Evolutionary conservation across 2,113 vertebrate species (phyloP), one percentile per base, ranked within the genome.

Genomic region (Furnarius figulus): DNA sequence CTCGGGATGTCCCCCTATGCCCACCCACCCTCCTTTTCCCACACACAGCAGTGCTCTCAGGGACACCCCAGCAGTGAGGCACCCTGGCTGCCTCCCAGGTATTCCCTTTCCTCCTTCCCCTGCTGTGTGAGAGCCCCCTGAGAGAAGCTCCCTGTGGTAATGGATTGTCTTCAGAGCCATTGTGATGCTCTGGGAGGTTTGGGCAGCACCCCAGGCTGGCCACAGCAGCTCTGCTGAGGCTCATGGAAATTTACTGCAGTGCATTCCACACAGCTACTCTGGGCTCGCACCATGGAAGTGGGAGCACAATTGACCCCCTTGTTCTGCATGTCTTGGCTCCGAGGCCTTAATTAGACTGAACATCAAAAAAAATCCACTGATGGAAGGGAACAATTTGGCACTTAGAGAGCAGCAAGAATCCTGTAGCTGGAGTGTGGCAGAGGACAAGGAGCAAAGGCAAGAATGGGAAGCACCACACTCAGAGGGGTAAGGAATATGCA

Each of bases 241-340:
- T 28, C 15, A 53, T 63, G 92, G 94, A 94, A 93, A 95, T 88
- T 76, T 30, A 33, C 88, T 74, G 92, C 95, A 52, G 72, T 3
- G 71, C 20, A 20, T 42, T 84, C 80, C 18, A 2, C 1, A 44
- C 70, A 83, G 70, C 7, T 11, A 21, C 78, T 82, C 70, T 2
- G 5, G 40, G 40, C 90, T 92, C 15, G 8, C 75, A 33, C 55
- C 86, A 63, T 30, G 92, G 15, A 27, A 80, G 76, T 33, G 68
- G 94, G 86, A 95, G 86, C 93, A 93, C 85, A 93, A 92, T 25
- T 84, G 85, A 65, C 70, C 76, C 89, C 74, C 95, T 86, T 94
- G 89, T 90, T 93, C 89, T 70, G 80, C 68, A 81, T 4, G 16
- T 65, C 72, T 81, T 78, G 44, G 80, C 94, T 93, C 89, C 14